Evolutionary conservation across 2,888 invertebrate genomes (phyloP).

Genomic region (Conomelus anceps): DNA sequence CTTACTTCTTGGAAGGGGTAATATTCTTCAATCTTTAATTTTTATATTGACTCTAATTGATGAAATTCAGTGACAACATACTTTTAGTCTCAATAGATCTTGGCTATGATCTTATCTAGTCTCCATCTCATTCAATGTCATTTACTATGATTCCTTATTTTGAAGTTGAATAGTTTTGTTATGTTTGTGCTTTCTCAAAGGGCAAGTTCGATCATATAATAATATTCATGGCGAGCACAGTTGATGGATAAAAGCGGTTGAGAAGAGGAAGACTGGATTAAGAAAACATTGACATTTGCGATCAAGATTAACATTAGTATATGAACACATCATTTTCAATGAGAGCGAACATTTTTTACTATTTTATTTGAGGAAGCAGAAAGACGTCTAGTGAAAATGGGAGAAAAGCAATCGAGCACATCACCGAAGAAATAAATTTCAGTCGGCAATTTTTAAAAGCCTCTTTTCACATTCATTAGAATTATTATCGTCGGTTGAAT

Average conservation of each 20-base stretch:
- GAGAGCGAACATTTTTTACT: background rate
- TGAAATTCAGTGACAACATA: no score
- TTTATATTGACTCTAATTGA: no score
- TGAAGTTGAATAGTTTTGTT: no score
- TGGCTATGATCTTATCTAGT: no score
- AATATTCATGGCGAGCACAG: no score
- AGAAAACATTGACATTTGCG: background rate
- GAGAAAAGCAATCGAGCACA: background rate
- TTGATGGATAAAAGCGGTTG: background rate
- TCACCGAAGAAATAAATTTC: background rate
- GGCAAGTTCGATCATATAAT: no score
- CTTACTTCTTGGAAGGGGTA: no score
- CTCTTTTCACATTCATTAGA: background rate
- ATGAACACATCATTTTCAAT: background rate
- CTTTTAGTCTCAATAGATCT: no score
- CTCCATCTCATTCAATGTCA: no score
- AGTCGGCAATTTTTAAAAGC: background rate
- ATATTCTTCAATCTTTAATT: no score
- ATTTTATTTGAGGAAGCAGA: background rate
- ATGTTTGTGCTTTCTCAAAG: no score
- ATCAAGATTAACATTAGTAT: background rate
- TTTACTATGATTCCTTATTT: no score
- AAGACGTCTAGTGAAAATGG: background rate
- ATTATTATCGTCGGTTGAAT: background rate
- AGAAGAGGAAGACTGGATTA: background rate